phyloP scores from a whole-genome alignment of 1,140 invertebrate genomes.

The Ephestia elutella region DNA sequence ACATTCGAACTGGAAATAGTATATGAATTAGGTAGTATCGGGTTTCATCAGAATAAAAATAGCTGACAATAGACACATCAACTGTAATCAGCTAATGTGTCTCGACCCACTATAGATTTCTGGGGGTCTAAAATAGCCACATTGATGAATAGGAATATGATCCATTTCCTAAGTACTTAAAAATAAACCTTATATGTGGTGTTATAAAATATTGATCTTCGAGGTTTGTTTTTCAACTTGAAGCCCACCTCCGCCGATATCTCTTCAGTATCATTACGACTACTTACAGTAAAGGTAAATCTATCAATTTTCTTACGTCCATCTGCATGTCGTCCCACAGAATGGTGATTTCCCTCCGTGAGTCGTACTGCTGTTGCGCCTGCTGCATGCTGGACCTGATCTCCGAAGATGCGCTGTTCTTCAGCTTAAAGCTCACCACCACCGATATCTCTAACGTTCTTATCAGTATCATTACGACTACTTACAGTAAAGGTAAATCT shows the following conservation, averaged over 20 bases:
- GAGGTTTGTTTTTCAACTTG: constrained; percentile 74
- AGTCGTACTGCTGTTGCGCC: constrained; percentile 69
- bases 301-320: constrained; percentile 30
- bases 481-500: neutral
- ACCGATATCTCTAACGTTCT: too few relatives aligned
- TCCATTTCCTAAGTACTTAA: too few relatives aligned
- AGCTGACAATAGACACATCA: too few relatives aligned
- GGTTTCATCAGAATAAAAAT: constrained; percentile 30
- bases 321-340: constrained; percentile 58
- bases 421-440: constrained; percentile 61
- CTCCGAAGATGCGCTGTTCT: constrained; percentile 69
- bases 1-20: constrained; percentile 73
- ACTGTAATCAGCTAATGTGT: too few relatives aligned
- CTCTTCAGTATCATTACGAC: constrained; percentile 84
- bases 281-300: neutral
- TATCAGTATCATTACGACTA: constrained; percentile 76
- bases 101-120: too few relatives aligned
- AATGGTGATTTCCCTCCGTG: constrained; percentile 28
- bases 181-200: too few relatives aligned
- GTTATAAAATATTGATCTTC: too few relatives aligned
- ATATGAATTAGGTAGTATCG: neutral
- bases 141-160: too few relatives aligned
- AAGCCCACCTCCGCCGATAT: too few relatives aligned
- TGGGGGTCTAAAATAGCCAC: too few relatives aligned
- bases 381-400: constrained; percentile 63